Evolutionary conservation across 2,888 invertebrate genomes (phyloP), one percentile per base, ranked within the genome.

Genomic region (Synergus umbraculus): DNA sequence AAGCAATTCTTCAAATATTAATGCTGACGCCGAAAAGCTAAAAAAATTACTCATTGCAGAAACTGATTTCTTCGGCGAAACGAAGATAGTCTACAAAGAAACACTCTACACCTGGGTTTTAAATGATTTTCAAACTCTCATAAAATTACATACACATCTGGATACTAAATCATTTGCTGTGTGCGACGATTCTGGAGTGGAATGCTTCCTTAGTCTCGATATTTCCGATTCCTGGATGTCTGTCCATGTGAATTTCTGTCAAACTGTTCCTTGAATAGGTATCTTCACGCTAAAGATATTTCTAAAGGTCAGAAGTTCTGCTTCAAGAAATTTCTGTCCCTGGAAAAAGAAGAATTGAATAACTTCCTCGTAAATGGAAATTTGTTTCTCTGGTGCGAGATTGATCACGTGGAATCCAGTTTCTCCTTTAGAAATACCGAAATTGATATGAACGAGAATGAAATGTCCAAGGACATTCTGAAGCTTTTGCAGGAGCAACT

Each of bases 51-150:
- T 73, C 3, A 37, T 73, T 54, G 37, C 49, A 29, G 73, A 73
- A 22, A 49, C 46, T 18, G 73, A 73, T 29, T 73, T 37, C 15
- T 73, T 15, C n/a, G 73, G 73, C 8, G 73, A 73, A n/a, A 73
- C 73, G n/a, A 73, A 54, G 15, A 13, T 54, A 3, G 37, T 54
- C 9, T 37, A 49, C 9, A 13, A 37, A n/a, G 13, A 10, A 73
- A 73, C 73, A 73, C 54, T 13, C 4, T 73, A 73, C 7, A 54
- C 73, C 9, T 73, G 73, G 73, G 49, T 49, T 8, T 29, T 73
- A 3, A 73, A 73, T 15, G 37, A 73, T 37, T 73, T 73, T 37
- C 29, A 73, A 49, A 49, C 37, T 1, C 49, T 73, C 1, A n/a
- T n/a, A 0, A 73, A 73, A 73, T 7, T 73, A 0, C 18, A 49